Evolutionary conservation across 2,888 invertebrate species (phyloP), one percentile per base, ranked within the genome.

Genomic region (Lathronympha strigana): DNA sequence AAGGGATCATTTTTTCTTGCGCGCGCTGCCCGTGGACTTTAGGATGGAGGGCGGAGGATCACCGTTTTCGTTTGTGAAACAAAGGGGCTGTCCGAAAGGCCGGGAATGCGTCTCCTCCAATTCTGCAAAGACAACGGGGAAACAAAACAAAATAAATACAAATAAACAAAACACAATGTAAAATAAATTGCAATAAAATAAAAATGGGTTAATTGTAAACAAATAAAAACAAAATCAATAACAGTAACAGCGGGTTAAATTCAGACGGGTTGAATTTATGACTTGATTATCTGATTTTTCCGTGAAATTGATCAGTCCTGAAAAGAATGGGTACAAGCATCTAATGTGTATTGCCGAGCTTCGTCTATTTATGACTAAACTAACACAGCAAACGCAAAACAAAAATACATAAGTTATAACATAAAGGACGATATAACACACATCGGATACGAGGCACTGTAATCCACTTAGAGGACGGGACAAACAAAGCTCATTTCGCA

Each of bases 11-110:
- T 90, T 86, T 87, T 87, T 92, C 88, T 90, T 91, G 84, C 90
- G 90, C 81, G 91, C 88, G 85, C 91, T 92, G 81, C 87, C 88
- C 77, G 87, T 87, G 77, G 90, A 84, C 82, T 90, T 89, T 84
- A 92, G 90, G 81, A 92, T 90, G 71, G 92, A 89, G 76, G 92
- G 90, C 79, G 92, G 91, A 72, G 89, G 90, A 80, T 92, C 92
- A 76, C 92, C 92, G 76, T 92, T 92, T 80, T 93, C 93, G 76
- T 92, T 92, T 77, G 92, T 85, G 85, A 95, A 93, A 93, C 95
- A 95, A 86, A 97, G 92, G 68, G 97, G 96, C 85, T 96, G 96
- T 81, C 96, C 96, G 83, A 95, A 95, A 69, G 95, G 94, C 86
- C 95, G 93, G 75, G 94, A 93, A 74, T 93, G 93, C 72, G 93